These are phyloP conservation scores for Drosophila repletoides DNA, from an alignment of 1,140 invertebrate genomes.

Conservation along the genomic window DNA sequence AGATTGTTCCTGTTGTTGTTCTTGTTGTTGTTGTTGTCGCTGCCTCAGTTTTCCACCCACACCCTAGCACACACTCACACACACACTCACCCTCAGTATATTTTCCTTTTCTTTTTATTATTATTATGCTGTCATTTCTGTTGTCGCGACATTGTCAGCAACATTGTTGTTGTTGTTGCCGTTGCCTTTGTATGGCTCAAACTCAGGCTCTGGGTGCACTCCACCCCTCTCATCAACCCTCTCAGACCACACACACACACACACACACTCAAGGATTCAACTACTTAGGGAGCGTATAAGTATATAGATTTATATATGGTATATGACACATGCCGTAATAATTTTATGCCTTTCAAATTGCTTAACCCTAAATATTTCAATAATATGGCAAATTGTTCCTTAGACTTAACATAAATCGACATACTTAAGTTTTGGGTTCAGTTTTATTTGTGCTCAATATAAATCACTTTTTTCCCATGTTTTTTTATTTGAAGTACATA, in stretches of 20 bases:
- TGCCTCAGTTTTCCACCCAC: constrained; percentile 20
- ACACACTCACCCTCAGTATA: constrained; percentile 1
- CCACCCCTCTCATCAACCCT: no score
- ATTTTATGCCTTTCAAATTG: constrained; percentile 45
- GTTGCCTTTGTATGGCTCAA: constrained; percentile 10
- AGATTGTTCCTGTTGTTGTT: no score
- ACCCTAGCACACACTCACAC: neutral
- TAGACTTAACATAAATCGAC: constrained; percentile 24
- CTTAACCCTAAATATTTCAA: constrained; percentile 45
- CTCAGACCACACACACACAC: neutral
- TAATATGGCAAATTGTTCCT: constrained; percentile 37
- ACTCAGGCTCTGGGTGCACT: no score
- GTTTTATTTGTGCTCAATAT: neutral
- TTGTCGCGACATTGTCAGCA: constrained; percentile 76
- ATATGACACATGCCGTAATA: constrained; percentile 40
- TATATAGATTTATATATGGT: constrained; percentile 2
- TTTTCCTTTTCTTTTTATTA: constrained; percentile 69
- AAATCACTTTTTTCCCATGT: constrained; percentile 32
- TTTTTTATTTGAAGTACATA: neutral
- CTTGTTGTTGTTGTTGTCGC: constrained; percentile 51
- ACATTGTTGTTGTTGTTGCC: constrained; percentile 46
- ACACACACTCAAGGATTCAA: constrained; percentile 27
- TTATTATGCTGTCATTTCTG: constrained; percentile 77
- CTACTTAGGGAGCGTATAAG: no score
- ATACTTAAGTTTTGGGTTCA: neutral